Evolutionary conservation across 2,797 vertebrate species (phyloP), one percentile per base, ranked within the genome.

Genomic region (Salmo trutta): DNA sequence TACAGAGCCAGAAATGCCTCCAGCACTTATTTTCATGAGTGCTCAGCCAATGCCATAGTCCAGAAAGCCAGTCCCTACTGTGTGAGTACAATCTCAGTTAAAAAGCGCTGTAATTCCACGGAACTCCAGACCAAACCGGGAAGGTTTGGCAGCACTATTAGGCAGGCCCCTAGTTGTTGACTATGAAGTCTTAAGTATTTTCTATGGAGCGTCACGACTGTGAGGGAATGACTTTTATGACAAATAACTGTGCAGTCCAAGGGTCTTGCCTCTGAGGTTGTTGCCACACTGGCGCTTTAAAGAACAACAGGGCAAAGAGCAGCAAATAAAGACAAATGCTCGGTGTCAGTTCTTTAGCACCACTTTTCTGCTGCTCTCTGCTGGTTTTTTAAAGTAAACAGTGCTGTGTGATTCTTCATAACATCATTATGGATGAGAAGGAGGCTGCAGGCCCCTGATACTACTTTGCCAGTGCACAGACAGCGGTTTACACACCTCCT

Each of bases 261-360:
- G 47, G 54, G 56, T 29, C 71, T 70, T n/a, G 27, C 59, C 51
- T 67, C 73, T 6, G 65, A 70, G 81, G 65, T 59, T 75, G 66
- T 69, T 59, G 15, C 76, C 53, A 19, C 74, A 47, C 70, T 29
- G 12, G 47, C 24, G 53, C 47, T 52, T 76, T 16, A 59, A 69
- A 81, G 77, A 69, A 75, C 66, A n/a, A 64, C 73, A 62, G 36
- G 12, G 53, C 70, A 75, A 82, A 76, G 71, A 76, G 78, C 77
- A 71, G 80, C 51, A 89, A 85, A 89, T 88, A 89, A 90, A 91
- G 89, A 89, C 84, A 90, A 87, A 88, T 75, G 83, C 75, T 82
- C 56, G 56, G 65, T 87, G 84, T 90, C 84, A 81, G 74, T 76
- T 77, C 62, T 85, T 85, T 52, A 72, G 77, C 77, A 31, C 71